Evolutionary conservation across 1,140 invertebrate species (phyloP).

Genomic region (Pseudachorutes palmiensis): DNA sequence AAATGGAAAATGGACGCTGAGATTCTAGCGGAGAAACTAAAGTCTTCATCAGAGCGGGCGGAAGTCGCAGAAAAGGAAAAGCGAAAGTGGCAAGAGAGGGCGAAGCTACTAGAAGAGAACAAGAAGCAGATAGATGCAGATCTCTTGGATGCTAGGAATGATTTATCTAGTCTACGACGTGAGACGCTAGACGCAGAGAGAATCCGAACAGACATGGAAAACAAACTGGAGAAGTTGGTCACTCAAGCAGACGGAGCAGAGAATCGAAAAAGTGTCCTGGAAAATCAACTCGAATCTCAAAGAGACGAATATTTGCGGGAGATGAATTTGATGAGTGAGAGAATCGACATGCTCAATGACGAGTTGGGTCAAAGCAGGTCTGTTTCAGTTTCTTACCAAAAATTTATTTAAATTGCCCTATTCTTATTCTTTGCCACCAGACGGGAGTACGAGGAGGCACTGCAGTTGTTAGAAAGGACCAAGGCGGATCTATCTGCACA

Average conservation of each 20-base stretch:
- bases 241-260: slow-evolving; percentile 28
- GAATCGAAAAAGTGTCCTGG: slow-evolving; percentile 40
- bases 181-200: slow-evolving; percentile 53
- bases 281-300: slow-evolving; percentile 63
- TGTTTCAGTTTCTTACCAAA: slow-evolving; percentile 5
- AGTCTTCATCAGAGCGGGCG: slow-evolving; percentile 22
- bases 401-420: neutral
- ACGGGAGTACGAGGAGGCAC: slow-evolving; percentile 32
- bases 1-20: slow-evolving; percentile 38
- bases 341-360: slow-evolving; percentile 31
- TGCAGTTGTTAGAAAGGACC: slow-evolving; percentile 28
- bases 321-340: slow-evolving; percentile 30
- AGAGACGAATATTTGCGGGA: slow-evolving; percentile 42
- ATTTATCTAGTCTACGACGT: slow-evolving; percentile 30
- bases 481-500: slow-evolving; percentile 33
- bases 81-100: slow-evolving; percentile 31
- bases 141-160: slow-evolving; percentile 30
- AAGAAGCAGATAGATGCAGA: slow-evolving; percentile 28
- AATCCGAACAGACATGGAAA: slow-evolving; percentile 41
- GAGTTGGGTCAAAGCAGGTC: slow-evolving; percentile 32
- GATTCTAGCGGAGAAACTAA: slow-evolving; percentile 33
- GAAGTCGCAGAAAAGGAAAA: slow-evolving; percentile 34
- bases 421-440: slow-evolving; percentile 14
- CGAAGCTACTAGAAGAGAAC: slow-evolving; percentile 20
- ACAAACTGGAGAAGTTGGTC: slow-evolving; percentile 30